These are phyloP conservation scores for Nannobrachium achirus DNA, from an alignment of 2,113 vertebrate species.

Conservation along the genomic window DNA sequence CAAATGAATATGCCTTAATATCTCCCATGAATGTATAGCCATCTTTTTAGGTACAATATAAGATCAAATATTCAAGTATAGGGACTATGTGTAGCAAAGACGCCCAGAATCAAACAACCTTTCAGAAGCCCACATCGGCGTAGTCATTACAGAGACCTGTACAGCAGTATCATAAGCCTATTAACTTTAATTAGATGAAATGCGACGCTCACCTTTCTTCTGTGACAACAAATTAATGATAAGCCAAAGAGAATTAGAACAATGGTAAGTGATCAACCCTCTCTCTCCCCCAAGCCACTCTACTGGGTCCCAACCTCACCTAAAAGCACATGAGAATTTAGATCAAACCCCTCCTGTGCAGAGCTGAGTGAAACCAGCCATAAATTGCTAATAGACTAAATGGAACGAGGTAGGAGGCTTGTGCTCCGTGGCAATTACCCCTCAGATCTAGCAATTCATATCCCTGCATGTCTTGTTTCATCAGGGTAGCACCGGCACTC, in stretches of 20 bases:
- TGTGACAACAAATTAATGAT: slow-evolving; percentile 67
- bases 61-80: neutral
- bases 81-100: slow-evolving; percentile 3
- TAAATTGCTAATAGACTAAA: slow-evolving; percentile 97
- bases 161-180: slow-evolving; percentile 57
- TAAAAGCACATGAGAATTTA: slow-evolving; percentile 76
- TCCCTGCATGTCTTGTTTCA: slow-evolving; percentile 81
- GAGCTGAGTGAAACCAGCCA: slow-evolving; percentile 88
- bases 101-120: slow-evolving; percentile 18
- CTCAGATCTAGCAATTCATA: slow-evolving; percentile 83
- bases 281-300: slow-evolving; percentile 65
- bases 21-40: too few relatives aligned
- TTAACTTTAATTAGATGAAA: slow-evolving; percentile 67
- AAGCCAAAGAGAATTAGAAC: slow-evolving; percentile 67
- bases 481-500: slow-evolving; percentile 68
- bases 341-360: slow-evolving; percentile 82
- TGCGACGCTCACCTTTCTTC: slow-evolving; percentile 61
- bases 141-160: slow-evolving; percentile 31
- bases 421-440: slow-evolving; percentile 78
- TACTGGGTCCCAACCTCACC: slow-evolving; percentile 68
- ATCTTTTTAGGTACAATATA: too few relatives aligned
- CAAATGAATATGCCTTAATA: too few relatives aligned
- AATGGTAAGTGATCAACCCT: slow-evolving; percentile 57
- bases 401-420: slow-evolving; percentile 85
- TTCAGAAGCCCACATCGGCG: slow-evolving; percentile 24